Evolutionary conservation across 2,113 vertebrate species (phyloP), one percentile per base, ranked within the genome.

Genomic region (Sylvia atricapilla): DNA sequence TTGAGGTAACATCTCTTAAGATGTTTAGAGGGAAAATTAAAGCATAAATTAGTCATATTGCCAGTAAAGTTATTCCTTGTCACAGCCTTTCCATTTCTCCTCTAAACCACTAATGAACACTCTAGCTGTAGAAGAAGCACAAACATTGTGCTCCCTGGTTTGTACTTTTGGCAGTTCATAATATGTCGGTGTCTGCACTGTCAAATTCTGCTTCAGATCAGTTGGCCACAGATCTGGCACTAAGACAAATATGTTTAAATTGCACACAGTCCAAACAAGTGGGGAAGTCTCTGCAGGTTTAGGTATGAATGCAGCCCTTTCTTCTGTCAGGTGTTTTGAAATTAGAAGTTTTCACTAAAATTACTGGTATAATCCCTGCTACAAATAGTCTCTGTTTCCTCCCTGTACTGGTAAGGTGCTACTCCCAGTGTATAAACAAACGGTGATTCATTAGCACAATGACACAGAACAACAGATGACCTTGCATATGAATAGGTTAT

Each of bases 391-490:
- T 95, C 93, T 85, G 41, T 95, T 97, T 97, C 95, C 92, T 92
- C 79, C 76, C 94, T 66, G n/a, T 94, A 60, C 67, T 68, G 84
- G 86, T 94, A 95, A 96, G 56, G 76, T 95, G 63, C 78, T 96
- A 64, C 70, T 96, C 93, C 94, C 77, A 77, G 70, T 90, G 68
- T 91, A 91, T 94, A 97, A 96, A 97, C 90, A 97, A 75, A 78
- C 0, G 17, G 79, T 97, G 96, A 98, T 94, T 98, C 94, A 96
- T 96, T 95, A 97, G 80, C 85, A 95, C 93, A 91, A 89, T 82
- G 91, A 89, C 80, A 43, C 1, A 94, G 94, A 95, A 96, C 96
- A 96, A 94, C 96, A 97, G 93, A 95, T 92, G 91, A 97, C 96
- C 91, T 95, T 92, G 89, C 67, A 49, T 66, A 89, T 96, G 95